phyloP scores from a whole-genome alignment of 2,888 invertebrate species.

The Tipula confusa region DNA sequence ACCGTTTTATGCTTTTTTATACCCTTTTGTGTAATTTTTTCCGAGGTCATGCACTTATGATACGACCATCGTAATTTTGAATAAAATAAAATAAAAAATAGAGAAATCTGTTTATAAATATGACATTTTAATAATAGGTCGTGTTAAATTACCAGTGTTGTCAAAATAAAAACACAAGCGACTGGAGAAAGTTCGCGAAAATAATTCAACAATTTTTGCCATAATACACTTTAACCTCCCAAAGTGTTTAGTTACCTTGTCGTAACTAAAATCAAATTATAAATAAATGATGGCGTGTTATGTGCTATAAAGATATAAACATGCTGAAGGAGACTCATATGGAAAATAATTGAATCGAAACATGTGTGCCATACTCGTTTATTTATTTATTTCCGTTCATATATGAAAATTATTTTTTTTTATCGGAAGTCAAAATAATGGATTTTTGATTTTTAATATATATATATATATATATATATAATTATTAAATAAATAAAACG shows the following conservation, averaged over 20 bases:
- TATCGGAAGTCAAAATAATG: background rate
- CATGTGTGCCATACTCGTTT: background rate
- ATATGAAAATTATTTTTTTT: background rate
- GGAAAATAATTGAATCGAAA: background rate
- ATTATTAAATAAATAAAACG: background rate
- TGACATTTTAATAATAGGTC: background rate
- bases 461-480: background rate
- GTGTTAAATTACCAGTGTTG: background rate
- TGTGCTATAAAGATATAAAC: background rate
- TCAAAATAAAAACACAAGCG: background rate
- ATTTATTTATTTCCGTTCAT: background rate
- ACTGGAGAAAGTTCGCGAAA: background rate
- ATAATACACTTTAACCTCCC: background rate
- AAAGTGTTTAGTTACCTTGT: background rate
- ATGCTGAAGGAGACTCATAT: background rate
- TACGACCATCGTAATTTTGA: background rate
- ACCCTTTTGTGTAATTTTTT: too few relatives aligned
- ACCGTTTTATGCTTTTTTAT: too few relatives aligned
- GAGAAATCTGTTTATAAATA: background rate
- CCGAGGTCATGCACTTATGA: too few relatives aligned
- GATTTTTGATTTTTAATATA: constrained; percentile 14
- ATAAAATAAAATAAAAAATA: background rate
- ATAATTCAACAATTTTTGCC: background rate
- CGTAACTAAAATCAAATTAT: background rate
- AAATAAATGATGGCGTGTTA: background rate